phyloP scores from a whole-genome alignment of 2,797 vertebrate species.

The Leucoraja ocellata region DNA sequence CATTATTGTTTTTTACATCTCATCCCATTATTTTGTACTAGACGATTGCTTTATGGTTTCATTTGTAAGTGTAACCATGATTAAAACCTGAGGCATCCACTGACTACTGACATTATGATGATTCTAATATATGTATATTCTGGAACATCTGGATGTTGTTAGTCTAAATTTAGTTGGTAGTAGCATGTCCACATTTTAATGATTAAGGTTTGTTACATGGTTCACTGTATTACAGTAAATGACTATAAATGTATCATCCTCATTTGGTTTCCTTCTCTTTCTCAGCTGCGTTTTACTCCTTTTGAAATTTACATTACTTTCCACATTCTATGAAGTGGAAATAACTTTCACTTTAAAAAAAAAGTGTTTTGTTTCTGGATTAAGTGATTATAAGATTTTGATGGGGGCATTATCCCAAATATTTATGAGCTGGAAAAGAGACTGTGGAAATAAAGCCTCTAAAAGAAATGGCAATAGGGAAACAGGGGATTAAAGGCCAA shows the following conservation, averaged over 20 bases:
- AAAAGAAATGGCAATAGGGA: not conserved
- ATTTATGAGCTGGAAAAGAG: not conserved
- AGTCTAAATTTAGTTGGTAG: not conserved
- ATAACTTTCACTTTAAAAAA: not conserved
- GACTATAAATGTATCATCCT: not conserved
- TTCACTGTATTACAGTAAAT: not conserved
- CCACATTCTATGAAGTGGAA: not conserved
- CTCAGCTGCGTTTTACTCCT: not conserved
- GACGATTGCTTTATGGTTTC: constrained; percentile 5
- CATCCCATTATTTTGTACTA: constrained; percentile 92
- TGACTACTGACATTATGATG: constrained; percentile 1
- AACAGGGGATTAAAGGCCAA: not conserved
- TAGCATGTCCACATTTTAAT: not conserved
- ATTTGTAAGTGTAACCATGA: constrained; percentile 24
- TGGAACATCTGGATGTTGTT: not conserved
- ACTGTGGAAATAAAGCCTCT: too few species aligned
- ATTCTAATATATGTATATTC: not conserved
- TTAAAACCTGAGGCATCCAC: constrained; percentile 29
- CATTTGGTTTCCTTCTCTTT: not conserved
- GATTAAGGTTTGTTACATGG: not conserved
- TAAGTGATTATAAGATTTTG: not conserved
- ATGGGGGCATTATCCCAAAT: not conserved
- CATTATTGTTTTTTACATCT: constrained; percentile 98
- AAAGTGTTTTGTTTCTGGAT: not conserved
- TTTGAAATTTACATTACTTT: not conserved